Conservation (phyloP, 2,888 invertebrate species). For the Lasioglossum figueresi region DNA sequence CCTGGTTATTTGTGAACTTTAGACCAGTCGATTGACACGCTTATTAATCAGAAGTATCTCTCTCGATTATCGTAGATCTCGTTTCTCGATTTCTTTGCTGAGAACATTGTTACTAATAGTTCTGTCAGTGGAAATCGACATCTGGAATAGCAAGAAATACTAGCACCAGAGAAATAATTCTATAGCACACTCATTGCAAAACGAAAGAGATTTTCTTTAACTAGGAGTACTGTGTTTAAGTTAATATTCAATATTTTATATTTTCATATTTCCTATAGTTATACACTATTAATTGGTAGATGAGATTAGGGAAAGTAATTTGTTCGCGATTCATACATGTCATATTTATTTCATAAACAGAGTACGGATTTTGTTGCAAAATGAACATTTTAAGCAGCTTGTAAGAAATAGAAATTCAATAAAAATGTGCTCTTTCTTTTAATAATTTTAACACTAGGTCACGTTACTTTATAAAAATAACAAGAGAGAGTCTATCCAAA, state of each 20-base stretch:
- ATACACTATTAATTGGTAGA: not conserved
- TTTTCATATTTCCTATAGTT: too few relatives aligned
- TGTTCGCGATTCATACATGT: not conserved
- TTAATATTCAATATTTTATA: not conserved
- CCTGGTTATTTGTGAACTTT: constrained; percentile 13
- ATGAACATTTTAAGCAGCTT: not conserved
- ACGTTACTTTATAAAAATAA: too few relatives aligned
- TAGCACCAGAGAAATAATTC: not conserved
- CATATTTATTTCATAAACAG: not conserved
- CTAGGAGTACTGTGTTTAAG: not conserved
- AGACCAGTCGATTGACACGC: not conserved
- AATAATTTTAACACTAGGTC: too few relatives aligned
- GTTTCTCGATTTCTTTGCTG: not conserved
- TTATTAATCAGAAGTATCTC: constrained; percentile 8
- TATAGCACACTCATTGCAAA: not conserved
- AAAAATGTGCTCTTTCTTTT: not conserved
- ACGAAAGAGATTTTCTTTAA: not conserved
- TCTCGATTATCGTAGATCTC: not conserved
- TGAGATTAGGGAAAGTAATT: not conserved
- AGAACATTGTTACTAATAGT: not conserved
- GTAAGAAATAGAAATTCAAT: not conserved
- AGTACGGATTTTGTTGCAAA: not conserved
- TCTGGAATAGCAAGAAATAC: not conserved
- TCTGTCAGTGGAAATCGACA: not conserved
- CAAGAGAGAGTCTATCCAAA: too few relatives aligned